Evolutionary conservation across 1,140 invertebrate species (phyloP).

Genomic region (Trichonephila clavata): DNA sequence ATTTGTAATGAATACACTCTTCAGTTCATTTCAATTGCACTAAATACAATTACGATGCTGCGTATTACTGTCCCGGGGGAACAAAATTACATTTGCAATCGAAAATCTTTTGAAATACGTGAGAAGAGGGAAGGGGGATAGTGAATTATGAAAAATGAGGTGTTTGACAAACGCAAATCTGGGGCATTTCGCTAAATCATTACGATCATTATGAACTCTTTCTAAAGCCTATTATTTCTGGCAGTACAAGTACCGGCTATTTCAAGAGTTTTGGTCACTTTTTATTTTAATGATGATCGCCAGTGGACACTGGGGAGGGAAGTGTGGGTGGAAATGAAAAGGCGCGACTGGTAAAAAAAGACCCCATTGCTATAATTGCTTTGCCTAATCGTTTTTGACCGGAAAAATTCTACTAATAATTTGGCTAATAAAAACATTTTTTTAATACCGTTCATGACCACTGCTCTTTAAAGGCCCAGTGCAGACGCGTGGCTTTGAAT

Average conservation of each 20-base stretch:
- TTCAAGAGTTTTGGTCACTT: background rate
- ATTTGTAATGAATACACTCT: no score
- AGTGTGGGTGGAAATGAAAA: no score
- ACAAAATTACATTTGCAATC: no score
- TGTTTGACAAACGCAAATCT: no score
- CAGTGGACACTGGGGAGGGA: background rate
- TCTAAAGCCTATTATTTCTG: background rate
- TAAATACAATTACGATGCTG: no score
- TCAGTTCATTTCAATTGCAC: no score
- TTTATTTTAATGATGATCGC: background rate
- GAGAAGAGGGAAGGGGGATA: no score
- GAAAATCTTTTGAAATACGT: no score
- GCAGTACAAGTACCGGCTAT: background rate
- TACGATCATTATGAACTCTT: background rate
- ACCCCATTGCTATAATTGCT: constrained; percentile 49
- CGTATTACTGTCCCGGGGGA: no score
- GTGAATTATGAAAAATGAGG: no score
- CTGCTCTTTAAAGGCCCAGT: background rate
- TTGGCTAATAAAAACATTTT: constrained; percentile 24
- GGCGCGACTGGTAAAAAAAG: background rate
- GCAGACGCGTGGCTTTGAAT: background rate
- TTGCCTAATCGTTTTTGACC: background rate
- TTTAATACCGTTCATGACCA: background rate
- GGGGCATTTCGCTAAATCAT: background rate
- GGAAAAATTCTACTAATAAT: constrained; percentile 25